These are phyloP conservation scores for Phlogophora meticulosa DNA, from an alignment of 2,888 invertebrate species.

Conservation along the genomic window DNA sequence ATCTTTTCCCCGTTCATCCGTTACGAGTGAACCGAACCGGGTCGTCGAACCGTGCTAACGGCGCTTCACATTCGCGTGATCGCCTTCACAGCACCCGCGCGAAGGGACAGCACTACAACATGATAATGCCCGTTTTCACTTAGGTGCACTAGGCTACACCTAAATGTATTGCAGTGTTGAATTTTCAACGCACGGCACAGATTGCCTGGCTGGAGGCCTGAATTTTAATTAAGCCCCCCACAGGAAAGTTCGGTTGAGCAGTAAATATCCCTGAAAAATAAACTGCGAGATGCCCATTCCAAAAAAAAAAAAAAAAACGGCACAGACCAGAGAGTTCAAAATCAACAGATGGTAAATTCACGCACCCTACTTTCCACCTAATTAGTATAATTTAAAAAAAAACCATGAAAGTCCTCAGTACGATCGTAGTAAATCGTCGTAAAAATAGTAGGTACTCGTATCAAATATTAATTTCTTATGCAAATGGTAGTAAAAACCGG, in stretches of 20 bases:
- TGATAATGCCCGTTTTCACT: constrained; percentile 20
- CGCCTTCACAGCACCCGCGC: constrained; percentile 54
- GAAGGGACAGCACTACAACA: constrained; percentile 56
- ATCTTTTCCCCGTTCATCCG: constrained; percentile 55
- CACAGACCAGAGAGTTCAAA: too few species aligned
- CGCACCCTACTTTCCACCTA: constrained; percentile 1
- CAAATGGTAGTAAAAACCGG: neutral
- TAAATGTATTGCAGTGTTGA: too few species aligned
- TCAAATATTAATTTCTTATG: neutral
- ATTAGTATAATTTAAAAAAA: neutral
- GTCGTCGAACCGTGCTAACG: constrained; percentile 71
- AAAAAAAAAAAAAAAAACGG: too few species aligned
- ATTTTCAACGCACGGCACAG: too few species aligned
- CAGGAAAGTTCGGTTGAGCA: too few species aligned
- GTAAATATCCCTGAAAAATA: too few species aligned
- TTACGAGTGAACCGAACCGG: constrained; percentile 61
- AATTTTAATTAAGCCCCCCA: too few species aligned
- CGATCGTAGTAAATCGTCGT: neutral
- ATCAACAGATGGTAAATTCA: neutral
- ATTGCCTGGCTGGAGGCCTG: too few species aligned
- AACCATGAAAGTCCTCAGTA: neutral
- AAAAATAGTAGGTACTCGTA: too few species aligned
- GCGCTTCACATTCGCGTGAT: constrained; percentile 68
- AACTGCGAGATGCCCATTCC: too few species aligned
- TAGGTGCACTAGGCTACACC: neutral